Evolutionary conservation across 2,113 vertebrate genomes (phyloP).

Genomic region (Solea senegalensis): DNA sequence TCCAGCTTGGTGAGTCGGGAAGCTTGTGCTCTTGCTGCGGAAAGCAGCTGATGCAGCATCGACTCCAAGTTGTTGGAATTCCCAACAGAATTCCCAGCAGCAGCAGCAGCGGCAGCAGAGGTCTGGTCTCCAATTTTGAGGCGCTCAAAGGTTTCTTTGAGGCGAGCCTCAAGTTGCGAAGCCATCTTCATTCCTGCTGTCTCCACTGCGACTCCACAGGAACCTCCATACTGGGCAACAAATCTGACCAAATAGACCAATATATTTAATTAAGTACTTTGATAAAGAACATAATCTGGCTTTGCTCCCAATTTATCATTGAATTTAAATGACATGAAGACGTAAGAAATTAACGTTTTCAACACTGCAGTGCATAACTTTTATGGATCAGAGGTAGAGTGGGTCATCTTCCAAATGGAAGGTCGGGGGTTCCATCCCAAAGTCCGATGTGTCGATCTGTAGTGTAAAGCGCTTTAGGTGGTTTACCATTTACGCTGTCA

Average conservation of each 20-base stretch:
- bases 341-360: too few species aligned
- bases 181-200: slow-evolving; percentile 64
- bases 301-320: too few species aligned
- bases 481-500: too few species aligned
- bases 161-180: slow-evolving; percentile 71
- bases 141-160: slow-evolving; percentile 66
- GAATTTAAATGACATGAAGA: too few species aligned
- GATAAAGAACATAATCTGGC: too few species aligned
- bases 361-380: too few species aligned
- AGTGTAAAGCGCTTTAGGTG: too few species aligned
- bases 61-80: slow-evolving; percentile 57
- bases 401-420: too few species aligned
- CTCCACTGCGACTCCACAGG: slow-evolving; percentile 67
- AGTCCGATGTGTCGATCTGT: too few species aligned
- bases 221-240: slow-evolving; percentile 66
- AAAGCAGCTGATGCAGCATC: slow-evolving; percentile 80
- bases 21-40: slow-evolving; percentile 72
- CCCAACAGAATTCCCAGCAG: slow-evolving; percentile 56
- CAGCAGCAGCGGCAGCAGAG: slow-evolving; percentile 49
- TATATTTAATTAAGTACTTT: not conserved
- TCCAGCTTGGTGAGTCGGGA: slow-evolving; percentile 81
- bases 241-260: slow-evolving; percentile 62
- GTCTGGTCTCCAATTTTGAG: slow-evolving; percentile 32
- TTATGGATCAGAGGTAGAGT: too few species aligned
- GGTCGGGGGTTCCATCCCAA: too few species aligned